Percentiles rank a stretch among this genome's conserved stretches.
Evolutionary conservation across 2,113 vertebrate species (phyloP).

Genomic region (Poeciliopsis turrubarensis): DNA sequence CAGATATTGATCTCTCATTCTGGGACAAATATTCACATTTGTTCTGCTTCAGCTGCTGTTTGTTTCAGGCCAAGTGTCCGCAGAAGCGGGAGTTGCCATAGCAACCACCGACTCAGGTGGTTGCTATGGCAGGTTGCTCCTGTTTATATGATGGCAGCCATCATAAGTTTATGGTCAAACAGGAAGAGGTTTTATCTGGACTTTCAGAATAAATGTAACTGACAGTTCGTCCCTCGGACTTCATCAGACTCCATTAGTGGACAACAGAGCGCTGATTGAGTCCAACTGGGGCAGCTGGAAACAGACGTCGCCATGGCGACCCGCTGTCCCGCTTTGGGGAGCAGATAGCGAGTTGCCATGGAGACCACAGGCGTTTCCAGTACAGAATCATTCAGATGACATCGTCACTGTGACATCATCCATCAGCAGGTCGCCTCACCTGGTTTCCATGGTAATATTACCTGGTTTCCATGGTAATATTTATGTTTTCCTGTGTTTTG

Average conservation of each 20-base stretch:
- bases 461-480: too few species aligned
- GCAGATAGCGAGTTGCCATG: constrained; percentile 18
- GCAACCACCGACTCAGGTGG: not conserved
- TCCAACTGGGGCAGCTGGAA: constrained; percentile 1
- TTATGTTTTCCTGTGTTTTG: not conserved
- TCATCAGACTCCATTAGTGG: constrained; percentile 5
- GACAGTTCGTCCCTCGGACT: constrained; percentile 1
- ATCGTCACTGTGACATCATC: not conserved
- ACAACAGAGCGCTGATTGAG: not conserved
- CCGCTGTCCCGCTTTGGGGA: constrained; percentile 7
- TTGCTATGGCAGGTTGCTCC: too few species aligned
- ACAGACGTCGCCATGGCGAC: not conserved
- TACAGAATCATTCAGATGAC: not conserved
- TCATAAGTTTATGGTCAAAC: not conserved
- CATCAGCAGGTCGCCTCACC: not conserved
- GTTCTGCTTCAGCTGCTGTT: too few species aligned
- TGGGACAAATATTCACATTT: too few species aligned
- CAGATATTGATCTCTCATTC: too few species aligned
- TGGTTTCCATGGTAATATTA: too few species aligned
- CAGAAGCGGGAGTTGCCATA: not conserved
- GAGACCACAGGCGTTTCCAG: not conserved
- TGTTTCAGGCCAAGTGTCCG: too few species aligned
- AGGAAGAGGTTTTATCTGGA: not conserved
- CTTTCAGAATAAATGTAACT: not conserved
- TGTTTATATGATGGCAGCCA: not conserved